phyloP scores from a whole-genome alignment of 2,888 invertebrate species.

The Ptychoptera contaminata region DNA sequence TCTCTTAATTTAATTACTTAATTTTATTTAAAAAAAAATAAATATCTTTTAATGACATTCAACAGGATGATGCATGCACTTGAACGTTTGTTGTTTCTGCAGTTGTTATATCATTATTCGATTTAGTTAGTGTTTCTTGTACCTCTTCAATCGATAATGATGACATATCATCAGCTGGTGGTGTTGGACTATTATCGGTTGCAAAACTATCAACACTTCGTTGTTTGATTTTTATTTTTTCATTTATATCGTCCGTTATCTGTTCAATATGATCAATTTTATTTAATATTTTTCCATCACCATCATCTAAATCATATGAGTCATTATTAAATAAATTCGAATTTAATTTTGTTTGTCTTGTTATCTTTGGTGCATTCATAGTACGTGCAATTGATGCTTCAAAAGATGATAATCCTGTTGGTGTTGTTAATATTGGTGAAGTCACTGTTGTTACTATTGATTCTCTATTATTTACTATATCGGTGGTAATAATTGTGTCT shows the following conservation, averaged over 20 bases:
- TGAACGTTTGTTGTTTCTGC: constrained; percentile 3
- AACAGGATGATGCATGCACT: constrained; percentile 3
- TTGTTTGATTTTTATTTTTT: background rate
- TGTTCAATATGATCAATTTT: constrained; percentile 1
- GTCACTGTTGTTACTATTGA: background rate
- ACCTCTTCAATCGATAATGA: too few relatives aligned
- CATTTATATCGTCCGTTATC: background rate
- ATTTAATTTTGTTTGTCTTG: constrained; percentile 1
- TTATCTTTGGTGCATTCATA: background rate
- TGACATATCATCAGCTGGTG: background rate
- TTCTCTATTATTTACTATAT: background rate
- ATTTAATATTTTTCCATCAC: background rate
- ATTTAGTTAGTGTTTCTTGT: background rate
- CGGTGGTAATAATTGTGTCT: background rate
- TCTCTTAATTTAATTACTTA: too few relatives aligned
- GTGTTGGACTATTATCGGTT: background rate
- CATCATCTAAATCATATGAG: background rate
- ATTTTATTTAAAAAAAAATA: too few relatives aligned
- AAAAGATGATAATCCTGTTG: background rate
- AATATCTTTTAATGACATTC: background rate
- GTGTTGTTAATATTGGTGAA: background rate
- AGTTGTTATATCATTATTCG: constrained; percentile 1
- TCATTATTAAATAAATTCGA: background rate
- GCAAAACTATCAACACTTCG: background rate
- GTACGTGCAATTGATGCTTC: constrained; percentile 1